Conservation (phyloP, 2,113 vertebrate genomes). For the Gavia stellata region DNA sequence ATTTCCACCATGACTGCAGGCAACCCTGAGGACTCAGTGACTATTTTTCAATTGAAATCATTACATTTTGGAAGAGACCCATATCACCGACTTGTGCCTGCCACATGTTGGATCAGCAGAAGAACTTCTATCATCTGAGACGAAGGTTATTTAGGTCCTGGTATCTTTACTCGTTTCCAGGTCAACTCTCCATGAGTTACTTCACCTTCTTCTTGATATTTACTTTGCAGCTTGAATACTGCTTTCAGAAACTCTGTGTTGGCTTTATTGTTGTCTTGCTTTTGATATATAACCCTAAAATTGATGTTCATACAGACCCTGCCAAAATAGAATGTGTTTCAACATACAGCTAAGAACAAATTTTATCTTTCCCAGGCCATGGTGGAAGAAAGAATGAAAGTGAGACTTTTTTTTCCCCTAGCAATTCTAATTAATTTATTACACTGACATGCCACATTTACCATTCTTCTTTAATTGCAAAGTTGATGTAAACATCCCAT, state of each 20-base stretch:
- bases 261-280: background rate
- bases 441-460: background rate
- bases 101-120: background rate
- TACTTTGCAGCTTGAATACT: background rate
- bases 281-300: background rate
- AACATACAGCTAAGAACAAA: background rate
- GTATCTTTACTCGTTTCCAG: background rate
- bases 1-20: background rate
- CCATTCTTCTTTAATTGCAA: conserved; percentile 27
- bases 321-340: background rate
- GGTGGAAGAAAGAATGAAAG: background rate
- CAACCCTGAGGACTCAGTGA: background rate
- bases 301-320: background rate
- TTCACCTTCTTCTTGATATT: background rate
- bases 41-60: background rate
- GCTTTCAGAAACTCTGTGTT: background rate
- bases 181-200: background rate
- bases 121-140: background rate
- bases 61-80: background rate
- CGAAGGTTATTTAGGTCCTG: background rate
- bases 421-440: background rate
- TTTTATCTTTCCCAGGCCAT: background rate
- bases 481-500: background rate
- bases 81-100: background rate
- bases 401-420: background rate